phyloP scores from a whole-genome alignment of 2,113 vertebrate genomes.

The Cephalopterus ornatus region DNA sequence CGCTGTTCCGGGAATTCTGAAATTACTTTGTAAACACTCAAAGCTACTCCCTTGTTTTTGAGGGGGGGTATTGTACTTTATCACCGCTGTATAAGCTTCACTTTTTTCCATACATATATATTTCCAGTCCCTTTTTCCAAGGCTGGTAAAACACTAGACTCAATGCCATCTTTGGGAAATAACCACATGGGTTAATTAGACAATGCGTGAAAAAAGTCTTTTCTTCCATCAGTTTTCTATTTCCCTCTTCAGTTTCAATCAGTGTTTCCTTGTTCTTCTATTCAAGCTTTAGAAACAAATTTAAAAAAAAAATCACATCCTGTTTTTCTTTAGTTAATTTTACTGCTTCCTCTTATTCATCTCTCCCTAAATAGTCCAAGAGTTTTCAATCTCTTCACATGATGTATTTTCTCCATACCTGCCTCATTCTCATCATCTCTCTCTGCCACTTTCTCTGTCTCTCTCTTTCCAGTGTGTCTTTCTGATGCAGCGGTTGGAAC shows the following conservation, averaged over 20 bases:
- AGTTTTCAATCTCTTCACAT: background rate
- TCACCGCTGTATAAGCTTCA: background rate
- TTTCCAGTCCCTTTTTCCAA: background rate
- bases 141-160: background rate
- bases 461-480: background rate
- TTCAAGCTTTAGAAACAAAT: conserved; percentile 6
- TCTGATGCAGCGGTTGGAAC: background rate
- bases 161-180: background rate
- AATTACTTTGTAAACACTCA: background rate
- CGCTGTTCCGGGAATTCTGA: background rate
- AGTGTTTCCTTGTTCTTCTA: conserved; percentile 31
- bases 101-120: background rate
- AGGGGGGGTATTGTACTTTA: background rate
- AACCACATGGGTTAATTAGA: background rate
- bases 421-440: background rate
- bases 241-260: conserved; percentile 8
- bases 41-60: background rate
- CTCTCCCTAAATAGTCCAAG: background rate
- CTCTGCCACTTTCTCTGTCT: background rate
- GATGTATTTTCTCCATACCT: background rate
- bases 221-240: background rate
- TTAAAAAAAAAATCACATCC: background rate
- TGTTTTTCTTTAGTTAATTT: background rate
- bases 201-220: background rate
- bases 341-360: background rate